Base-by-base conservation (phyloP, 2,797 vertebrate genomes). In the Oryzias sinensis region DNA sequence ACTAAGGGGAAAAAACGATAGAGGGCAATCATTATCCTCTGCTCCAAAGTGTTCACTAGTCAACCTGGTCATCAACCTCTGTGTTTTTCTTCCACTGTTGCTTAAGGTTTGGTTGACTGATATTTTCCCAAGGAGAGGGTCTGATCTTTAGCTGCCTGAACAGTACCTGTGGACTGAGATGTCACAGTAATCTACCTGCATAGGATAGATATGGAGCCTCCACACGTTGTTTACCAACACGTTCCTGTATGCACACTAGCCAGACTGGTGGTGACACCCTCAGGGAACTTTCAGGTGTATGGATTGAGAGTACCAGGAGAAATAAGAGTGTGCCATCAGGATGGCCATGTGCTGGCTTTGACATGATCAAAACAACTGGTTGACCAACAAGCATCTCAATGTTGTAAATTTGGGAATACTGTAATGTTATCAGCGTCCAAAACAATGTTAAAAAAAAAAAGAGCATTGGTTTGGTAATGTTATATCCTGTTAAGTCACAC, bases 121-220 rank as follows among this genome's bases (percentile, higher is more conserved):
- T 68, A 61, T 76, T 64, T 59, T 81, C 82, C 80, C 77, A 61
- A 64, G 74, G 82, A 37, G 9, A 11, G 87, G 74, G 52, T 54
- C 72, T 72, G 79, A 43, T 72, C 81, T 72, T 79, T 55, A 74
- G 71, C 81, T 70, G 80, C 76, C 73, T 79, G 82, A 81, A 73
- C 82, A 77, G 84, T 89, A 89, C 87, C 82, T 87, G 80, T 85
- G 76, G 81, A 84, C 82, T 59, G 62, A 81, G 85, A 82, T 89
- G 85, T 87, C 88, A 86, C 80, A 80, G 69, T 74, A 72, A 77
- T 70, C 79, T 83, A 82, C 83, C 87, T 87, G 88, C 87, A 72
- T 67, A 43, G 60, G 72, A 77, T 75, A 86, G 82, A 87, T 88
- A 88, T 76, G 82, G 71, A 65, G 54, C 54, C 57, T 49, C 56